Base-by-base conservation (phyloP, 1,140 invertebrate species). In the Diabrotica virgifera region DNA sequence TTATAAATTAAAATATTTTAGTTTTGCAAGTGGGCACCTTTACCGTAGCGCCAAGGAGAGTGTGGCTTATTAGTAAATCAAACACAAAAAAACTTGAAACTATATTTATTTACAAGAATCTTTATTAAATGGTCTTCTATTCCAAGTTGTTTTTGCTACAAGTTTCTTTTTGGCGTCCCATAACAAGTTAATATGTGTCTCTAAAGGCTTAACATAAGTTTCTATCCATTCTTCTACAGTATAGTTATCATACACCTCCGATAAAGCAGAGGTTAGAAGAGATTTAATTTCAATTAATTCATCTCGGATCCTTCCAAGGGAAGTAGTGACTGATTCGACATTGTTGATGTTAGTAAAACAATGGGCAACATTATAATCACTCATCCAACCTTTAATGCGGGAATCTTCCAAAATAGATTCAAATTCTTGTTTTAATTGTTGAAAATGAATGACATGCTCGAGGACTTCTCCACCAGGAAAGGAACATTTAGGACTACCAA, bases 181-280 rank as follows among this genome's bases (percentile, higher is more conserved):
- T 50, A 74, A 52, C 10, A 36, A 36, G 14, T 53, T 24, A 38
- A 62, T 36, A 37, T 72, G 36, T 52, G 65, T 67, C 56, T 69
- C 59, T 51, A 75, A 66, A 11, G 73, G 72, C 38, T 55, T 59
- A 9, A 75, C 37, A 46, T 70, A 73, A 9, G 72, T 73, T 74
- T 91, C 89, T 36, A 91, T 81, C 86, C 90, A 93, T 74, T 93
- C 91, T 0, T 84, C 75, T 55, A 90, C 82, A 1, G 90, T 92
- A 68, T 84, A 89, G 62, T 86, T 82, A 71, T 93, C 90, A 72
- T 87, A 93, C 64, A 90, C 84, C 52, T 87, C 86, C 52, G 80
- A 79, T 76, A 93, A 81, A 2, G 89, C 81, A 54, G 85, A 82
- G 36, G 85, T 81, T 35, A 89, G 70, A 54, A 85, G 82, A 70